Evolutionary conservation across 2,113 vertebrate species (phyloP), one percentile per base, ranked within the genome.

Genomic region (Tympanuchus pallidicinctus): DNA sequence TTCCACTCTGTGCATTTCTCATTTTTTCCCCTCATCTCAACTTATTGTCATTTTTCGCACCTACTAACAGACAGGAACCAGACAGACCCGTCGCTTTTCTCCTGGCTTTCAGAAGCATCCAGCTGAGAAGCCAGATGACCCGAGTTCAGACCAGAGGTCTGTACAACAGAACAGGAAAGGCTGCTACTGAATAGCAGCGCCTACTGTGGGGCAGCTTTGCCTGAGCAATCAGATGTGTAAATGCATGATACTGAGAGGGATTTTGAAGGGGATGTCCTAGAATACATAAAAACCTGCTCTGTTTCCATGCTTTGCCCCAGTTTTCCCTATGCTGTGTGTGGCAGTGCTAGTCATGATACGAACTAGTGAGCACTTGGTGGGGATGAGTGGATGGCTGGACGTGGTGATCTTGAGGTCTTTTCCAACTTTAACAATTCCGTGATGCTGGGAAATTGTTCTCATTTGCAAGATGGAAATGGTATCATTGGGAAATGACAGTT

Each of bases 91-190:
- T 64, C 74, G 40, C 64, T 86, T 45, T 65, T 43, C 18, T 69
- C 10, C 42, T 42, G 77, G n/a, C 13, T 69, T 93, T 86, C 27
- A 79, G 67, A 89, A 76, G 54, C 1, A 72, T 65, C 48, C 40
- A 25, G 47, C 17, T 0, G 0, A 63, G 13, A 69, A 42, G 12
- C 36, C 4, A 7, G 66, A 43, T 19, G 6, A 27, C 11, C 47
- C 9, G 59, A 34, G 40, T 21, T 38, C 45, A 48, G 20, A 52
- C 18, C 19, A n/a, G 27, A 60, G 61, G 30, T 76, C 43, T 50
- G 12, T 16, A 11, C 3, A 21, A 72, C 60, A 14, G 7, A 56
- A 2, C 10, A 40, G 57, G 42, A 63, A 76, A 70, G 15, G 24
- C 3, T 80, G 8, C 20, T 77, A 10, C 25, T 40, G 47, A 43